phyloP scores from a whole-genome alignment of 2,888 invertebrate genomes.

The Rosalia funebris region DNA sequence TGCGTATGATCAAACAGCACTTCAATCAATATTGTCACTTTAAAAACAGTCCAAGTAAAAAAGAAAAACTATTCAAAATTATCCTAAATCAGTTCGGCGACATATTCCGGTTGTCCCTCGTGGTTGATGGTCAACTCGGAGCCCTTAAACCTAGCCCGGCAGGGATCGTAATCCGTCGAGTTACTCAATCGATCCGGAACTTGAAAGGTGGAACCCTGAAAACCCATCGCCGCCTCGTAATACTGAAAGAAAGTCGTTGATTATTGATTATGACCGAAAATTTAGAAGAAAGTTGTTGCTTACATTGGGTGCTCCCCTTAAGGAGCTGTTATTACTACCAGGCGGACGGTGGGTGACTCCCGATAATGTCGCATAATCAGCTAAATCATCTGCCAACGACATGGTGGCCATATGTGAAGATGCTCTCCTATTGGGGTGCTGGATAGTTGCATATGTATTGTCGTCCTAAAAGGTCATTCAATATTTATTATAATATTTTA shows the following conservation, averaged over 20 bases:
- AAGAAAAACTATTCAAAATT: constrained; percentile 23
- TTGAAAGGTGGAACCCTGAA: constrained; percentile 79
- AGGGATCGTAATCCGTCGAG: constrained; percentile 51
- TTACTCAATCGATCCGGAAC: constrained; percentile 67
- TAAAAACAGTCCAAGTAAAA: constrained; percentile 29
- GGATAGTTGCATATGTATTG: constrained; percentile 84
- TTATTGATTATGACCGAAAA: background rate
- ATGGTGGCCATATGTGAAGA: constrained; percentile 63
- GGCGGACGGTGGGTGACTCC: constrained; percentile 59
- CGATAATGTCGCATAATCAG: constrained; percentile 75
- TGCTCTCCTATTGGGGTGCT: constrained; percentile 70
- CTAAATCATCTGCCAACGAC: constrained; percentile 66
- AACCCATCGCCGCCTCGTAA: constrained; percentile 72
- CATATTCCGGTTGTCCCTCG: constrained; percentile 70
- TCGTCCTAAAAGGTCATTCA: constrained; percentile 74
- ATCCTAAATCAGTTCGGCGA: constrained; percentile 69
- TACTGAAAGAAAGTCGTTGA: constrained; percentile 61
- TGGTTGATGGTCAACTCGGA: constrained; percentile 68
- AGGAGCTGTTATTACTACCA: constrained; percentile 66
- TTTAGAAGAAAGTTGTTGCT: constrained; percentile 49
- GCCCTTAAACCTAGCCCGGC: constrained; percentile 56
- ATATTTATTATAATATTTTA: too few species aligned
- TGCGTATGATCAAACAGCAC: constrained; percentile 27
- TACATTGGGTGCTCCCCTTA: constrained; percentile 68
- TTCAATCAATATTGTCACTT: constrained; percentile 38